These are phyloP conservation scores for Penelope pileata DNA, from an alignment of 2,113 vertebrate genomes.

Conservation along the genomic window DNA sequence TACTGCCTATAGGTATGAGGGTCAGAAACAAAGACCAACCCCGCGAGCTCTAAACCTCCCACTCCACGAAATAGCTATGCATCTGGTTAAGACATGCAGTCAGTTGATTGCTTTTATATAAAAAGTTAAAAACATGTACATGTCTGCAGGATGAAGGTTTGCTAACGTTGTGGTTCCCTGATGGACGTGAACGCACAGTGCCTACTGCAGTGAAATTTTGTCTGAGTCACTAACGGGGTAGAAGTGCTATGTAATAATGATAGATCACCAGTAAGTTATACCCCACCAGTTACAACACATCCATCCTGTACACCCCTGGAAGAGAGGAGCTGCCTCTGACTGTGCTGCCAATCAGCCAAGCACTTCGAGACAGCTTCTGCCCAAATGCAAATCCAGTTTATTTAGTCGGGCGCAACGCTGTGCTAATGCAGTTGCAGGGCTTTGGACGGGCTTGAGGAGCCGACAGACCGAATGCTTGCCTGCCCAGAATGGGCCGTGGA, in stretches of 20 bases:
- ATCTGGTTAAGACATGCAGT: not conserved
- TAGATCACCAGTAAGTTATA: not conserved
- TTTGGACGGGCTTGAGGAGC: not conserved
- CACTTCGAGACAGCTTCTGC: constrained; percentile 33
- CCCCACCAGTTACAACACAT: not conserved
- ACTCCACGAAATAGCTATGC: not conserved
- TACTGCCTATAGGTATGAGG: not conserved
- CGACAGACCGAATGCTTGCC: constrained; percentile 6
- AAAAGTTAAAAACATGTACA: not conserved
- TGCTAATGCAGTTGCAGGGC: not conserved
- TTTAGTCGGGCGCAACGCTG: constrained; percentile 12
- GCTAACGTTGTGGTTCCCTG: not conserved
- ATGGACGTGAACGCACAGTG: not conserved
- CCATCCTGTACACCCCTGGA: not conserved
- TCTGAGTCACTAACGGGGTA: not conserved
- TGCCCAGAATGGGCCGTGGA: constrained; percentile 41
- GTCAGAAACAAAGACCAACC: not conserved
- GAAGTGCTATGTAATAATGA: not conserved
- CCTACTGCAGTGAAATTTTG: not conserved
- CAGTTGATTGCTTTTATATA: not conserved
- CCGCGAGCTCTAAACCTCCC: not conserved
- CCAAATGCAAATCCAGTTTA: constrained; percentile 30
- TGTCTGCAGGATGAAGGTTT: not conserved
- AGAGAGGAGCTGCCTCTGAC: not conserved
- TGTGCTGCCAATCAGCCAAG: constrained; percentile 15